Evolutionary conservation across 2,113 vertebrate genomes (phyloP).

Genomic region (Chitala chitala): DNA sequence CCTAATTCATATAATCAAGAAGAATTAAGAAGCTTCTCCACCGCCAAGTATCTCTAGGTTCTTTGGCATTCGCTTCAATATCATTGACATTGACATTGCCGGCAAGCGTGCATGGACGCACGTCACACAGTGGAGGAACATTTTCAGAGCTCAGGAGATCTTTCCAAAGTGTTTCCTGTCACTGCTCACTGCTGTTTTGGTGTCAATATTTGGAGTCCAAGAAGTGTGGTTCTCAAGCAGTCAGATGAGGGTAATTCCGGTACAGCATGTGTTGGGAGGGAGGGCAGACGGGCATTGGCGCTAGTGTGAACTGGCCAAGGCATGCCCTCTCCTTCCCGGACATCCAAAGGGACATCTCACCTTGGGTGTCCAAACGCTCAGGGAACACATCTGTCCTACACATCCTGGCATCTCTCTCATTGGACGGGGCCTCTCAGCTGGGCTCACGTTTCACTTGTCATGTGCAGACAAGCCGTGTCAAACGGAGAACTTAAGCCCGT

Average conservation of each 20-base stretch:
- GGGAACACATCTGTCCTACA: not conserved
- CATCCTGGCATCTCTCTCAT: no score
- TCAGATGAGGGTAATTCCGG: conserved; percentile 13
- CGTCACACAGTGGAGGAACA: not conserved
- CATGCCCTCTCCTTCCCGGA: not conserved
- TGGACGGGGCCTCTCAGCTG: no score
- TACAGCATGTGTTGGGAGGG: not conserved
- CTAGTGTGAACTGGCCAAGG: not conserved
- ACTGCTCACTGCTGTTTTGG: conserved; percentile 10
- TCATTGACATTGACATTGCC: conserved; percentile 25
- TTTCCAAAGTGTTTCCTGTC: conserved; percentile 2
- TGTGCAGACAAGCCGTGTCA: not conserved
- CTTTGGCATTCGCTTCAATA: not conserved
- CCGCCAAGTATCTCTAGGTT: not conserved
- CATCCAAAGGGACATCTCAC: not conserved
- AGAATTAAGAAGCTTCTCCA: no score
- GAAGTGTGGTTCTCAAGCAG: conserved; percentile 7
- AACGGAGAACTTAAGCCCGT: not conserved
- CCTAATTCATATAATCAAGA: no score
- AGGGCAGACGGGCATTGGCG: not conserved
- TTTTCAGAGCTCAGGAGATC: not conserved
- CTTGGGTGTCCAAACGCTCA: not conserved
- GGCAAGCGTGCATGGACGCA: conserved; percentile 15
- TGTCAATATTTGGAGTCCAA: conserved; percentile 20
- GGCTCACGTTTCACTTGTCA: no score